Evolutionary conservation across 2,113 vertebrate species (phyloP).

Genomic region (Terrapene triunguis): DNA sequence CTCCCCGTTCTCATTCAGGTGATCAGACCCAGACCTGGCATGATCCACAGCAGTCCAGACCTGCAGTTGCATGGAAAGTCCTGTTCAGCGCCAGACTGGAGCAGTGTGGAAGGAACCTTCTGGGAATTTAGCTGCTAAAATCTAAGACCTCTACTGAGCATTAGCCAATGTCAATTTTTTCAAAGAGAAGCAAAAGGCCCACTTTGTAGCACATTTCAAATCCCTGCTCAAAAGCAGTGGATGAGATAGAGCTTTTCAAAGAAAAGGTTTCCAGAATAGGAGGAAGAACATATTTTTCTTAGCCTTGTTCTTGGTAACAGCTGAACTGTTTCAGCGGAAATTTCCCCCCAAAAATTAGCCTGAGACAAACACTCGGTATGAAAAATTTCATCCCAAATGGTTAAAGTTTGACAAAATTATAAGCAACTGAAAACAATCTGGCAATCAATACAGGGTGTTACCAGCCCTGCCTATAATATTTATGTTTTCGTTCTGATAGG

Average conservation of each 20-base stretch:
- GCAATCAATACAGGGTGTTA: rapidly evolving
- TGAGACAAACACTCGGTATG: neutral
- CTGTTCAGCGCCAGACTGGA: neutral
- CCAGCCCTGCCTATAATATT: neutral
- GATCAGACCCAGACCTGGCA: neutral
- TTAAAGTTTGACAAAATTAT: neutral
- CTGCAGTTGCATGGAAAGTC: neutral
- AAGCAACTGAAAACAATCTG: rapidly evolving
- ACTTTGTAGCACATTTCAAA: neutral
- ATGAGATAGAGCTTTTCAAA: neutral
- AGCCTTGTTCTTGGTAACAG: neutral
- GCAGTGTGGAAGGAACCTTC: neutral
- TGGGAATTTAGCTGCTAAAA: neutral
- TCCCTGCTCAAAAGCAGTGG: neutral
- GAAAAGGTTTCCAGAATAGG: neutral
- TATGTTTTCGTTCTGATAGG: neutral
- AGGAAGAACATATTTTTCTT: neutral
- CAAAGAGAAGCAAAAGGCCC: neutral
- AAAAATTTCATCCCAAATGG: neutral
- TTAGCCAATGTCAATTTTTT: neutral
- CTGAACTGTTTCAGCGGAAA: neutral
- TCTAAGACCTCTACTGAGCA: neutral
- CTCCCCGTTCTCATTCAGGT: neutral
- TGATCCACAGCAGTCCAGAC: neutral
- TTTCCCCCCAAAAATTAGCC: neutral